These are phyloP conservation scores for Benthosema pterotum DNA, from an alignment of 2,797 vertebrate genomes.

Conservation along the genomic window DNA sequence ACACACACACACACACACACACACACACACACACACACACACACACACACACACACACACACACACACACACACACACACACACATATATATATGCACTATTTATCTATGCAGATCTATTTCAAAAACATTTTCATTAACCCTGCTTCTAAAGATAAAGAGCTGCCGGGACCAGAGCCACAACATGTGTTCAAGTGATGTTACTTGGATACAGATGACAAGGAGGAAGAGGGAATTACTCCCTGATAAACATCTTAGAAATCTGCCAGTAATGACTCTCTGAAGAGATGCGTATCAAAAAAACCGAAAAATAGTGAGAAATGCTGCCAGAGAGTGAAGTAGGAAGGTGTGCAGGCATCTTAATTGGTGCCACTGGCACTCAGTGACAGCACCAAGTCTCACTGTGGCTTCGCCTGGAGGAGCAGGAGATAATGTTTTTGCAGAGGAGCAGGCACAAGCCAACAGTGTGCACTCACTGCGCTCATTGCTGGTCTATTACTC, in stretches of 20 bases:
- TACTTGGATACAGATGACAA: slow-evolving; percentile 50
- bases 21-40: no score
- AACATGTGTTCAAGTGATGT: slow-evolving; percentile 15
- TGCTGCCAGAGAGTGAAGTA: slow-evolving; percentile 34
- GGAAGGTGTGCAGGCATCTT: slow-evolving; percentile 25
- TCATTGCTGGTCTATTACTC: slow-evolving; percentile 38
- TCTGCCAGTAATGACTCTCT: slow-evolving; percentile 38
- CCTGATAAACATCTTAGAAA: slow-evolving; percentile 55
- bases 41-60: no score
- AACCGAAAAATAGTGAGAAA: slow-evolving; percentile 32
- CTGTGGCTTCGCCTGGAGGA: slow-evolving; percentile 35
- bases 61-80: no score
- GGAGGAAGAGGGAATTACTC: slow-evolving; percentile 14
- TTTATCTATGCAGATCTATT: slow-evolving; percentile 17
- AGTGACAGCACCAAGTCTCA: slow-evolving; percentile 37
- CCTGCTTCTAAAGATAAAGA: slow-evolving; percentile 15
- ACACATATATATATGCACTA: no score
- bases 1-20: no score
- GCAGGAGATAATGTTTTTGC: slow-evolving; percentile 35
- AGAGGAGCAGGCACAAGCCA: slow-evolving; percentile 29
- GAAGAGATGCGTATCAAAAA: slow-evolving; percentile 41
- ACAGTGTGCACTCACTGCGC: slow-evolving; percentile 15
- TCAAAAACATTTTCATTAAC: slow-evolving; percentile 27
- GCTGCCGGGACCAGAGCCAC: slow-evolving; percentile 27
- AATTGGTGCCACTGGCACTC: slow-evolving; percentile 35